Percentiles rank a stretch among this genome's conserved stretches.
Conservation (phyloP, 2,888 invertebrate species). For the Heliconius hortense region DNA sequence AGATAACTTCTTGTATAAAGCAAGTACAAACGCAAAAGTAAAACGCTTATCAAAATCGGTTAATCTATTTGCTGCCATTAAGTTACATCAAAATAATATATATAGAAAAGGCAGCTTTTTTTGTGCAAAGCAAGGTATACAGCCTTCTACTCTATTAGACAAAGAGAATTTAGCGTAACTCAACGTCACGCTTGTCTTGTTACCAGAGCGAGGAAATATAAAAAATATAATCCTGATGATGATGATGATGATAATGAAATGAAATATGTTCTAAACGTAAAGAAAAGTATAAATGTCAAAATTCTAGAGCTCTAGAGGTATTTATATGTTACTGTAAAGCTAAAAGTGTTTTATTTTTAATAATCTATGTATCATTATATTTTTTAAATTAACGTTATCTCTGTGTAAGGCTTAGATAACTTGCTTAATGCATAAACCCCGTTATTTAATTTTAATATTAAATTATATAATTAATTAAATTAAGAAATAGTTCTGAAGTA, state of each 20-base stretch:
- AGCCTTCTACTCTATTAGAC: too few species aligned
- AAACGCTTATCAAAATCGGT: too few species aligned
- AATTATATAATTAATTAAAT: slow-evolving; percentile 15
- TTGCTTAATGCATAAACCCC: not conserved
- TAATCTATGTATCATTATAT: slow-evolving; percentile 10
- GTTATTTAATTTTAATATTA: slow-evolving; percentile 21
- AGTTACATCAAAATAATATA: too few species aligned
- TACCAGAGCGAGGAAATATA: not conserved
- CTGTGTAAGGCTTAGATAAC: not conserved
- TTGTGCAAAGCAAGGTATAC: too few species aligned
- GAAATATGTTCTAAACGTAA: not conserved
- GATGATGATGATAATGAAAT: too few species aligned
- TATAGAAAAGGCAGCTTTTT: too few species aligned
- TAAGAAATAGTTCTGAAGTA: slow-evolving; percentile 11
- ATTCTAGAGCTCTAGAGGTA: not conserved
- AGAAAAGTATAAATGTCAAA: not conserved
- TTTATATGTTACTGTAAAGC: not conserved
- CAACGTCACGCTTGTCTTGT: not conserved
- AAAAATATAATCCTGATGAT: not conserved
- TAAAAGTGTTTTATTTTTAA: not conserved
- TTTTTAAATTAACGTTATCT: slow-evolving; percentile 8
- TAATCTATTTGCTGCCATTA: too few species aligned
- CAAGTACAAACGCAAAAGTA: too few species aligned
- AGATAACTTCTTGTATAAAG: too few species aligned
- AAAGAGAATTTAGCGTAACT: not conserved